Evolutionary conservation across 2,113 vertebrate species (phyloP).

Genomic region (Eupsittula cactorum): DNA sequence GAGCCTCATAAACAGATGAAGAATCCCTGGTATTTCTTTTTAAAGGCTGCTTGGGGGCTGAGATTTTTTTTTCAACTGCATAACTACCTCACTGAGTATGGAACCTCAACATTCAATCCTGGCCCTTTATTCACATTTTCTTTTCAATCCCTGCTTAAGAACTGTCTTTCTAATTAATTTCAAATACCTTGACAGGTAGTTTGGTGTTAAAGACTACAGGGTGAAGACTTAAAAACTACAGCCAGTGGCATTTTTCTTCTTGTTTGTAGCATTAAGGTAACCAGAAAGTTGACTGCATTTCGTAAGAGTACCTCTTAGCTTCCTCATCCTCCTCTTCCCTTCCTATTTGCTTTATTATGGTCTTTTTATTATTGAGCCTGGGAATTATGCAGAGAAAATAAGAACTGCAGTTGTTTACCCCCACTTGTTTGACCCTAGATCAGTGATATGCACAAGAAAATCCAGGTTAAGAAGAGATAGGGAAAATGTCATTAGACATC

Average conservation of each 20-base stretch:
- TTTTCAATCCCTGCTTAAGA: background rate
- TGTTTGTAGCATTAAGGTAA: background rate
- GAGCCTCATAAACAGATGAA: constrained; percentile 12
- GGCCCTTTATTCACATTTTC: background rate
- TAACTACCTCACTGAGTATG: background rate
- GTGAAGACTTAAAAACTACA: background rate
- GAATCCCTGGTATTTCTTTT: constrained; percentile 34
- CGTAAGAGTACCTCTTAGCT: background rate
- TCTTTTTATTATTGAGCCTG: background rate
- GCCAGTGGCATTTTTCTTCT: background rate
- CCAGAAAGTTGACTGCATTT: background rate
- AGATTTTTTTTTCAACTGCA: background rate
- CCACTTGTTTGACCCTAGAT: background rate
- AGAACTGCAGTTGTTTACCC: background rate
- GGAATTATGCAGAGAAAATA: background rate
- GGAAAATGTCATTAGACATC: background rate
- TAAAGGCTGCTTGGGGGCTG: background rate
- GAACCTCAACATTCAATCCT: background rate
- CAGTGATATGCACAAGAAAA: background rate
- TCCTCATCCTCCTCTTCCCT: background rate
- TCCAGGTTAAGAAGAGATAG: background rate
- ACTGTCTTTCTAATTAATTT: background rate
- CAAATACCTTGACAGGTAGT: background rate
- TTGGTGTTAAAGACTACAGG: background rate
- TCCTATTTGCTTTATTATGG: background rate